phyloP scores from a whole-genome alignment of 1,140 invertebrate genomes.

The Hycleus cichorii region DNA sequence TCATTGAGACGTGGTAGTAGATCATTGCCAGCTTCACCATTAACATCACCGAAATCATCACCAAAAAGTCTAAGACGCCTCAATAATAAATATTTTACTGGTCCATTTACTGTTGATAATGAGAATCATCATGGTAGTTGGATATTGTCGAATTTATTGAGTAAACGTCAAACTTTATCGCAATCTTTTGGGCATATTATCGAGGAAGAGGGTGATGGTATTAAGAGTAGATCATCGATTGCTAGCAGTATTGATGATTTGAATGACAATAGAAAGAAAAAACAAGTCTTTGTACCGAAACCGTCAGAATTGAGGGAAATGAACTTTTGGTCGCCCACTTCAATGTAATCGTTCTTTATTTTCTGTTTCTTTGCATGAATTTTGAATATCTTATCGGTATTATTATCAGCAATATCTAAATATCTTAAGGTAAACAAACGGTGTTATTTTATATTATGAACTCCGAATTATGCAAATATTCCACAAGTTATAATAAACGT shows the following conservation, averaged over 20 bases:
- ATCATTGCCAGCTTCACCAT: slow-evolving; percentile 61
- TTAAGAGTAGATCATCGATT: slow-evolving; percentile 18
- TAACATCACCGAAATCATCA: slow-evolving; percentile 52
- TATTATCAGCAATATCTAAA: too few species aligned
- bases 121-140: slow-evolving; percentile 46
- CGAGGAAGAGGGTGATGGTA: slow-evolving; percentile 31
- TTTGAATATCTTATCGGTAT: too few species aligned
- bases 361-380: not conserved
- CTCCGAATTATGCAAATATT: too few species aligned
- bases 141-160: slow-evolving; percentile 47
- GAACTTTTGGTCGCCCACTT: slow-evolving; percentile 78
- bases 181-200: slow-evolving; percentile 45
- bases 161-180: slow-evolving; percentile 38
- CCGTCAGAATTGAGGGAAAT: slow-evolving; percentile 69
- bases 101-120: slow-evolving; percentile 35
- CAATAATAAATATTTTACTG: slow-evolving; percentile 47
- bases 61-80: slow-evolving; percentile 48
- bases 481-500: too few species aligned
- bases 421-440: too few species aligned
- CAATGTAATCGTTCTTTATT: slow-evolving; percentile 51
- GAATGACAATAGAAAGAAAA: slow-evolving; percentile 18
- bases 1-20: slow-evolving; percentile 52
- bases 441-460: too few species aligned
- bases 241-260: slow-evolving; percentile 18
- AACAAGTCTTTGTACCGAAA: slow-evolving; percentile 47